phyloP scores from a whole-genome alignment of 2,797 vertebrate genomes.

The Pygocentrus nattereri region DNA sequence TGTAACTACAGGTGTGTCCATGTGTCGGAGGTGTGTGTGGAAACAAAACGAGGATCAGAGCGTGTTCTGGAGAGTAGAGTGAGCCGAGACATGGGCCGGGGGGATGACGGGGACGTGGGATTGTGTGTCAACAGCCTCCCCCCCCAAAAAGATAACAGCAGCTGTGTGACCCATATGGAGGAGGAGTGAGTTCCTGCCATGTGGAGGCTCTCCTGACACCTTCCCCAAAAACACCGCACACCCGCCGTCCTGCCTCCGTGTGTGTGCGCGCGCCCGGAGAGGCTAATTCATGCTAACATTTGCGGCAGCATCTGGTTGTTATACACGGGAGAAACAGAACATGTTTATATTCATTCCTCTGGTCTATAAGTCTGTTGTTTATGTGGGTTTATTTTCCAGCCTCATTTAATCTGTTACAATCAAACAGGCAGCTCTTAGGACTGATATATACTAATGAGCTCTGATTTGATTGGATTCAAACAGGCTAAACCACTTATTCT shows the following conservation, averaged over 20 bases:
- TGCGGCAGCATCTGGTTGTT: not conserved
- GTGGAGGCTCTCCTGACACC: not conserved
- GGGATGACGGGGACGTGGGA: not conserved
- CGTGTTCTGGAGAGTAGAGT: not conserved
- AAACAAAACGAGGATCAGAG: not conserved
- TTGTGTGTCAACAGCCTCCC: too few relatives aligned
- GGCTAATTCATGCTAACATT: not conserved
- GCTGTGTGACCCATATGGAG: slow-evolving; percentile 2
- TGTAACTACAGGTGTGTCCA: not conserved
- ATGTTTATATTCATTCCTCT: too few relatives aligned
- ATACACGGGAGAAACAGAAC: not conserved
- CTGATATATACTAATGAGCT: too few relatives aligned
- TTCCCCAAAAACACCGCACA: not conserved
- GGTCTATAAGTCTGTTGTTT: too few relatives aligned
- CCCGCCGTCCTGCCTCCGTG: not conserved
- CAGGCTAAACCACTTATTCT: too few relatives aligned
- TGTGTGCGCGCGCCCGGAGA: too few relatives aligned
- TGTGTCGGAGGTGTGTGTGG: not conserved
- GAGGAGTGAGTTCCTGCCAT: not conserved
- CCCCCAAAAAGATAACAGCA: not conserved
- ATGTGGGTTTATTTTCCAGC: too few relatives aligned
- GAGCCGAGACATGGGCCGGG: not conserved
- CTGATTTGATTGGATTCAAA: too few relatives aligned
- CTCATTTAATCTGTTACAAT: too few relatives aligned
- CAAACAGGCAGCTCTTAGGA: too few relatives aligned